These are phyloP conservation scores for Candidula unifasciata DNA, from an alignment of 2,888 invertebrate genomes.

Conservation along the genomic window DNA sequence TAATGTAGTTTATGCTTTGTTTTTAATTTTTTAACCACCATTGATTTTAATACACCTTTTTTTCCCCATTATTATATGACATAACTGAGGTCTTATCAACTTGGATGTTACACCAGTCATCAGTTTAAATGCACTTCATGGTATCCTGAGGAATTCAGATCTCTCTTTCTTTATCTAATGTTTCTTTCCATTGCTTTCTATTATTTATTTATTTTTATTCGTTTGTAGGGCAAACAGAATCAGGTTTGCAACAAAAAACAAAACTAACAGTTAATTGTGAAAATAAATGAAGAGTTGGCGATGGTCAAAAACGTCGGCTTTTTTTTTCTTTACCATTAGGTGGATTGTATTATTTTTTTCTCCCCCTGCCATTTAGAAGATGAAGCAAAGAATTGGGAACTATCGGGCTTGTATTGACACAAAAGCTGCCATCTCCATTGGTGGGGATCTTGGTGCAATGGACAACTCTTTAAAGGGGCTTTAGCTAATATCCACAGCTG, in stretches of 20 bases:
- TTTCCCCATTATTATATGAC: not conserved
- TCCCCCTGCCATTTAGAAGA: too few species aligned
- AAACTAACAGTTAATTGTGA: too few species aligned
- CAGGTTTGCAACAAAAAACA: too few species aligned
- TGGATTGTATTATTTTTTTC: too few species aligned
- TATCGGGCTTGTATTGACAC: too few species aligned
- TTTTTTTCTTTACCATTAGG: too few species aligned
- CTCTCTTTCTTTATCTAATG: not conserved
- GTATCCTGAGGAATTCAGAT: not conserved
- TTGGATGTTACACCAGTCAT: conserved; percentile 24
- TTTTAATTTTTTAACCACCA: not conserved
- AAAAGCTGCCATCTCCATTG: conserved; percentile 10
- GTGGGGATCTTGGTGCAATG: conserved; percentile 1
- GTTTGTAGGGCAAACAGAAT: too few species aligned
- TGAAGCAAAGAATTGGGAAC: too few species aligned
- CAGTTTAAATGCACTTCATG: not conserved
- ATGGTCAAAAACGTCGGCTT: too few species aligned
- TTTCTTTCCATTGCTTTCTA: not conserved
- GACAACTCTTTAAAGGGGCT: not conserved
- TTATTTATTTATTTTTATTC: not conserved
- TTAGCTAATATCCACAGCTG: too few species aligned
- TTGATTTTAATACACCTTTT: too few species aligned
- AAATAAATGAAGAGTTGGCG: too few species aligned
- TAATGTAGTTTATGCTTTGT: conserved; percentile 17
- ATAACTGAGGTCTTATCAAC: conserved; percentile 32